Base-by-base conservation (phyloP, 2,888 invertebrate species). In the Agrochola litura region DNA sequence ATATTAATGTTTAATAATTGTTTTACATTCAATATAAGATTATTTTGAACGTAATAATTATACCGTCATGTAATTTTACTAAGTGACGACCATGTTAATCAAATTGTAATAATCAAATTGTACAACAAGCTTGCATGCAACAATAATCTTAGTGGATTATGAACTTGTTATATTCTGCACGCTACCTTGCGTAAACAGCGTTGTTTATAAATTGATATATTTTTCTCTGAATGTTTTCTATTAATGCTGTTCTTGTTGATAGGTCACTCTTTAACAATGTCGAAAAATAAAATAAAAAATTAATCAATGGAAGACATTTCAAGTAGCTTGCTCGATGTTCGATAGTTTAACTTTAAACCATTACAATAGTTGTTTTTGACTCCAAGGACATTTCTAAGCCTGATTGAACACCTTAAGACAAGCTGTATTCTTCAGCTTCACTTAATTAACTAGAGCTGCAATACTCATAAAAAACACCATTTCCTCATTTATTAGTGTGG, bases 1-100 rank as follows among this genome's bases (percentile, higher is more conserved):
- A 70, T 61, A 66, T 46, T 30, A 25, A 61, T 58, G 25, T 30
- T 74, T 65, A 30, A 65, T 73, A 58, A 76, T 76, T 76, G 58
- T 76, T 12, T 80, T 77, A 84, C 69, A 73, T 83, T 85, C 84
- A 84, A 71, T 72, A 76, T 65, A 79, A 70, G 30, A 71, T 76
- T 58, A 64, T 75, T 65, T 69, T 76, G 77, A 79, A 81, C n/a
- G 67, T 77, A 85, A 77, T 61, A 64, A 83, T 76, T 76, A 78
- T 58, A 37, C 49, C 22, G 16, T 41, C 67, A 60, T 49, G 37
- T 37, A 1, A 63, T 61, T 66, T 56, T 19, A 9, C 14, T 52
- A 19, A 30, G 22, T 8, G 30, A 41, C 30, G 58, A 79, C 46
- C 61, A 78, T 37, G 68, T 56, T 43, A 16, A 49, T 9, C 14